A percentile compares a stretch with the other conserved stretches of the same genome.
These are phyloP conservation scores for Nebria salina DNA, from an alignment of 2,888 invertebrate genomes.

Conservation along the genomic window DNA sequence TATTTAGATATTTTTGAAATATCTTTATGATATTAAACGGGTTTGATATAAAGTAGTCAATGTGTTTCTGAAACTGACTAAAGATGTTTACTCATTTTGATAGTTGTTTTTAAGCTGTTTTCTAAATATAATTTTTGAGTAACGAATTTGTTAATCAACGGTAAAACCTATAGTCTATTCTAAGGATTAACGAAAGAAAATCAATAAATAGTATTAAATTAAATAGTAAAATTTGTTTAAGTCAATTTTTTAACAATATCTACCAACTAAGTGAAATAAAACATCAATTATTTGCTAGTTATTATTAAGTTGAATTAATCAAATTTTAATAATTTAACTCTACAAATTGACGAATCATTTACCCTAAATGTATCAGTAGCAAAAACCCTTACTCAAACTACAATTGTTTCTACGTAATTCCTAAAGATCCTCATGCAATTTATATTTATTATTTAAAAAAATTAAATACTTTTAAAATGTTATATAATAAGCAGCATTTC, in stretches of 20 bases:
- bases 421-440: constrained; percentile 37
- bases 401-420: constrained; percentile 23
- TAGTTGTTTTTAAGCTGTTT: not conserved
- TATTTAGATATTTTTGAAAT: not conserved
- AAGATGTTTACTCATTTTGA: not conserved
- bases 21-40: not conserved
- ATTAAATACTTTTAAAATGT: not conserved
- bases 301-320: not conserved
- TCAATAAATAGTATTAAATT: not conserved
- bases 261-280: not conserved
- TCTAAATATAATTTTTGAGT: not conserved
- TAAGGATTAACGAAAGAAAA: not conserved
- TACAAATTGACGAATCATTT: constrained; percentile 43
- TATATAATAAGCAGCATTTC: not conserved
- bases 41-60: not conserved
- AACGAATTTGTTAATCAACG: too few relatives aligned
- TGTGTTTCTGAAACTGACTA: not conserved
- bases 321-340: constrained; percentile 8
- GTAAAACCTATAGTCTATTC: not conserved
- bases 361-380: constrained; percentile 40
- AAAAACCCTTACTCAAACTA: constrained; percentile 32
- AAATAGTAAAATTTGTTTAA: not conserved
- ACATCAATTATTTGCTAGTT: not conserved
- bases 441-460: not conserved
- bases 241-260: not conserved